Evolutionary conservation across 2,113 vertebrate genomes (phyloP), one percentile per base, ranked within the genome.

Genomic region (Canis aureus): DNA sequence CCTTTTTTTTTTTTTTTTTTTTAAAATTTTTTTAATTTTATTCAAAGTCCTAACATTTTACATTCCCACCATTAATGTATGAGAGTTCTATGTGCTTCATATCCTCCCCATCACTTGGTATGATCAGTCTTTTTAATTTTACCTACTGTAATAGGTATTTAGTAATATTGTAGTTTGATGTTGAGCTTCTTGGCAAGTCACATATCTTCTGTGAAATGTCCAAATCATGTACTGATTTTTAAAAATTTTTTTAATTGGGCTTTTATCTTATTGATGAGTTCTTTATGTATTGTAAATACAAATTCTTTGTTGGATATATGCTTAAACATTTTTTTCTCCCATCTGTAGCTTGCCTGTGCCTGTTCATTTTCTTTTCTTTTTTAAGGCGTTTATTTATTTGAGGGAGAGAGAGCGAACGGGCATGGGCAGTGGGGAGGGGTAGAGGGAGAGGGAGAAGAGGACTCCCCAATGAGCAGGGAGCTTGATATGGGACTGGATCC

Each of bases 111-210:
- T 66, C 27, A 83, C 27, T 86, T 87, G 60, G 57, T 73, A 25
- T 71, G 35, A 32, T 78, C 43, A 84, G 76, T 62, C 55, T 57
- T 87, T 96, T 84, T 57, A 91, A 80, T 96, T 86, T 86, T 85
- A 90, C 17, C 17, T 1, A 8, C 32, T 64, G 8, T 74, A 83
- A 0, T 95, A 74, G 57, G 35, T 62, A 12, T 74, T 51, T 67
- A 94, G 57, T 83, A 74, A 17, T 88, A 66, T 4, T 80, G 69
- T 96, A 51, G 80, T 76, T 96, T 91, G 25, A 76, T 76, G 38
- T 82, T 76, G 84, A 96, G 12, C 43, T 94, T 89, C 25, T 81
- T 64, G n/a, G 16, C 20, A 85, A 19, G 62, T 85, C 60, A 62
- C 22, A 2, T 89, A 82, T 76, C n/a, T 79, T 79, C 80, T 78